Base-by-base conservation (phyloP, 2,888 invertebrate species). In the Tanaodytes sp. region DNA sequence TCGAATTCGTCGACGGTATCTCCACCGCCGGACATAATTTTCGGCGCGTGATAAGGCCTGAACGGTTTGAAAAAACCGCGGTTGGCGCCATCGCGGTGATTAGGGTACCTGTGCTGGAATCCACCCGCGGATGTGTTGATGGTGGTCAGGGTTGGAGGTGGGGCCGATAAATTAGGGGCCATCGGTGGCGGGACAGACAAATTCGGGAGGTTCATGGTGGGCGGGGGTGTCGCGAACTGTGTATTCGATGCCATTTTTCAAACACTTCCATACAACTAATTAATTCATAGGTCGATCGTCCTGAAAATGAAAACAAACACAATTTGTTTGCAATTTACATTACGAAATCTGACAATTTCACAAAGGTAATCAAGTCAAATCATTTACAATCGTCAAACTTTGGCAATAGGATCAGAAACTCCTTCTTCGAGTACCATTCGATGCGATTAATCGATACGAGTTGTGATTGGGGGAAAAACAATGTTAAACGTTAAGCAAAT, bases 1-100 rank as follows among this genome's bases (percentile, higher is more conserved):
- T 98, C 97, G 84, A 96, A 97, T 86, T 96, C 96, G 80, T 93
- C 93, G 80, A 83, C 74, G 2, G 78, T 79, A 51, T 85, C 85
- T 49, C 82, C 84, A 27, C 82, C 82, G 5, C 82, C 83, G 27
- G 82, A 79, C 11, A 80, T 83, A 63, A 77, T 82, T 77, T 85
- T 85, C 0, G 84, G 84, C 0, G 84, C 81, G 16, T 86, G 86
- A 72, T 86, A 87, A 0, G 86, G 85, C 57, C 87, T 80, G 48
- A 87, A 87, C 1, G 87, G 87, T 72, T 87, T 87, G 66, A 87
- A 87, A 72, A 86, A 86, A 6, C 84, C 84, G 27, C 85, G 80
- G 23, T 78, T 79, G n/a, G n/a, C n/a, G 11, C 79, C 76, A 12
- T 85, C 85, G 42, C 83, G 77, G 27, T 84, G 82, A 72, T 81